A percentile compares a stretch with the other conserved stretches of the same genome.
Conservation (phyloP, 2,888 invertebrate genomes). For the Eudasyphora cyanicolor region DNA sequence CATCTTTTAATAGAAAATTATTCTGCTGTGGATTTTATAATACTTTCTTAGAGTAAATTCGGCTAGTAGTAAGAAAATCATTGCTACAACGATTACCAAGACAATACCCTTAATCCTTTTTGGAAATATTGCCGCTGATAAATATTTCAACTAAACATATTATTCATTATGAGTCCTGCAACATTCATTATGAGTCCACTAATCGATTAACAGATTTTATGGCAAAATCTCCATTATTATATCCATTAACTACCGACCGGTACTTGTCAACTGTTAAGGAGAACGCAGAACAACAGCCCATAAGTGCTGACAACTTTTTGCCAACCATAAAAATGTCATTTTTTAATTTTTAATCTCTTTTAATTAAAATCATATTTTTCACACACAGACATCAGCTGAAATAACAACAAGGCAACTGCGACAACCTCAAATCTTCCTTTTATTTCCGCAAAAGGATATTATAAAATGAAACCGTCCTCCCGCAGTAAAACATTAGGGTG, state of each 20-base stretch:
- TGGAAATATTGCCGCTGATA: too few relatives aligned
- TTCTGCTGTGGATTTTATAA: too few relatives aligned
- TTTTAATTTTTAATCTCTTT: constrained; percentile 55
- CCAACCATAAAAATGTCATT: constrained; percentile 22
- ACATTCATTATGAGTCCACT: too few relatives aligned
- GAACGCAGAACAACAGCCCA: neutral
- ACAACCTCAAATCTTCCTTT: neutral
- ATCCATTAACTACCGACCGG: neutral
- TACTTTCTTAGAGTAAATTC: too few relatives aligned
- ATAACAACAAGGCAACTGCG: neutral
- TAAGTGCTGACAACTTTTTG: constrained; percentile 23
- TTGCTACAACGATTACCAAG: too few relatives aligned
- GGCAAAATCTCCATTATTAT: neutral
- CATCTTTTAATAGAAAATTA: too few relatives aligned
- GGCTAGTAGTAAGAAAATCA: too few relatives aligned
- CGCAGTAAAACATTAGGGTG: neutral
- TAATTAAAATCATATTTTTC: constrained; percentile 59
- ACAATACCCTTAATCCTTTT: too few relatives aligned
- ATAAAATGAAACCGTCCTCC: neutral
- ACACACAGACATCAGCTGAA: neutral
- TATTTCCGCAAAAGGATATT: neutral
- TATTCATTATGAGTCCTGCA: too few relatives aligned
- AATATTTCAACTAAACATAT: too few relatives aligned
- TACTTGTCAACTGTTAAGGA: too few relatives aligned
- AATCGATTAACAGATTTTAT: neutral